Base-by-base conservation (phyloP, 2,113 vertebrate species). In the Mormyrus lacerda region DNA sequence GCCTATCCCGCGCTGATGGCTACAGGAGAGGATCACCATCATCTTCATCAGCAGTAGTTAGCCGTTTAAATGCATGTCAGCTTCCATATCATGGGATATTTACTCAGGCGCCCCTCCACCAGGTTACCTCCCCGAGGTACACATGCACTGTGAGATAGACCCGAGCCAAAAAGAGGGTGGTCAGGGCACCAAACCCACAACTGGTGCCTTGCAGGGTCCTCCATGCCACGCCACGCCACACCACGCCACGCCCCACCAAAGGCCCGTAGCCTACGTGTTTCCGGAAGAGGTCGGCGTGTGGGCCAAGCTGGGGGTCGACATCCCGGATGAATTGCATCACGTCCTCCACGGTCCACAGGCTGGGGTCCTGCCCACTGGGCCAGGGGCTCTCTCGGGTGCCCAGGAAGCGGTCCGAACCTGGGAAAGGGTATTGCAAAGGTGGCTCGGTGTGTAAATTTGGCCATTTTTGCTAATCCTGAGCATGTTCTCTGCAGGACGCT, bases 241-340 rank as follows among this genome's bases (percentile, higher is more conserved):
- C 6, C 39, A 27, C 21, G 2, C 17, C 19, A 24, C 39, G 17
- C 50, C 73, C 42, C 31, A 55, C 6, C 39, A 27, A 24, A 89
- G 31, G 7, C 69, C 6, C 8, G 44, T 89, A 89, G 95, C 97
- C 73, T 95, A 99, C 98, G 0, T 99, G 98, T 93, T 99, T 99
- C 15, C 98, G 96, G 90, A 99, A 99, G 85, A 99, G 98, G 92
- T 99, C 97, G 1, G 98, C 98, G 0, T 99, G 98, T 35, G 98
- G 97, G 44, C 97, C 98, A 55, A 99, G 95, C 92, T 98, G 97
- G 0, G 98, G 98, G 87, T 99, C 98, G 0, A 97, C 95, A 51
- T 98, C 97, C 10, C 96, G 95, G 91, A 99, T 96, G 93, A 98
- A 99, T 93, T 97, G 96, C 98, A 99, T 98, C 91, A 99, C 98